Base-by-base conservation (phyloP, 2,113 vertebrate species). In the Ciconia boyciana region DNA sequence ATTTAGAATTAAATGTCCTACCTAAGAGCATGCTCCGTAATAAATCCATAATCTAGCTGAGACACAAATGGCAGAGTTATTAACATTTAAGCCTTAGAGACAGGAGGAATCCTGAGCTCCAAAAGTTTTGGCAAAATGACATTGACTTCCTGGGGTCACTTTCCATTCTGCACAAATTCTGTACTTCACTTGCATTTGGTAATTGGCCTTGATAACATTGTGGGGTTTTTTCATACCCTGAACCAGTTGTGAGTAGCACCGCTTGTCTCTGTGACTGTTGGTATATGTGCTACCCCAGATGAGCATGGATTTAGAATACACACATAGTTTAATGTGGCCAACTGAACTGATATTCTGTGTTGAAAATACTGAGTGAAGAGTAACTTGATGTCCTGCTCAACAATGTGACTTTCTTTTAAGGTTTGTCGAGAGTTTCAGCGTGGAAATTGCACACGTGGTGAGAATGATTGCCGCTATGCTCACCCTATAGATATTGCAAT, bases 381-480 rank as follows among this genome's bases (percentile, higher is more conserved):
- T 84, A 41, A 75, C 26, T 61, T 49, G 20, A 20, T 71, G 52
- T 92, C 52, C 26, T 93, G 58, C 89, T 97, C 89, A 96, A 93
- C 52, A 58, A 58, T 91, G 70, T 91, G 90, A 77, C 93, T 93
- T 94, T 94, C 94, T 93, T 97, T 96, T 36, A 98, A 99, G 99
- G 99, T 99, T 96, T 99, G 99, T 97, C 98, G 99, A 95, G 99
- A 99, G 93, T 99, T 99, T 97, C 99, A 99, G 98, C 99, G 99
- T 43, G 99, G 99, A 77, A 99, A 99, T 95, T 99, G 99, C 98
- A 99, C 99, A 29, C 99, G 99, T 83, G 99, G 99, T n/a, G 99
- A 99, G 98, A 99, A 98, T 3, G 99, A 99, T 95, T 99, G 99
- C 95, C 99, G 99, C 97, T 99, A 99, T 57, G 99, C 99, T 95